Conservation (phyloP, 2,888 invertebrate species). For the Plemyria rubiginata region DNA sequence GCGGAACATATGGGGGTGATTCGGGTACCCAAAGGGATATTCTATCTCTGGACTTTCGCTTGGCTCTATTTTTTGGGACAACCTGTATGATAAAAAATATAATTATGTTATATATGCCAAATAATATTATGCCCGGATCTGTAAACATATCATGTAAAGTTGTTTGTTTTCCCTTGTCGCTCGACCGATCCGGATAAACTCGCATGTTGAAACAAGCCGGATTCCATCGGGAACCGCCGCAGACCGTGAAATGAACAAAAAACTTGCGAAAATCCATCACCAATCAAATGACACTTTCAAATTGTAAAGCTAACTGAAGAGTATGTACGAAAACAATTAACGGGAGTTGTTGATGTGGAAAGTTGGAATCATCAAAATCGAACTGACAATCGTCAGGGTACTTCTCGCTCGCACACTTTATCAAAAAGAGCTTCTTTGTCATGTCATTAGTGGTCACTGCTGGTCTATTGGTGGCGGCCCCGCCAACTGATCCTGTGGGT, state of each 20-base stretch:
- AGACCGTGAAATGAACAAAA: constrained; percentile 81
- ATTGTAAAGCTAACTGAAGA: constrained; percentile 81
- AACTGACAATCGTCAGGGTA: no score
- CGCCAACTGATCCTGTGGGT: no score
- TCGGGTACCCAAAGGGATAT: no score
- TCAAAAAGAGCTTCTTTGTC: no score
- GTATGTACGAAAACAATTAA: constrained; percentile 79
- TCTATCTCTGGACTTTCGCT: no score
- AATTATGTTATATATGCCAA: background rate
- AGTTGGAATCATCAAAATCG: constrained; percentile 73
- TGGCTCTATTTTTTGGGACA: no score
- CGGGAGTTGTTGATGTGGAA: constrained; percentile 67
- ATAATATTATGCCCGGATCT: background rate
- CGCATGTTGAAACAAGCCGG: constrained; percentile 64
- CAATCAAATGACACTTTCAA: constrained; percentile 82
- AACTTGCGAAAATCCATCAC: constrained; percentile 79
- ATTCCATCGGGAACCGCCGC: constrained; percentile 66
- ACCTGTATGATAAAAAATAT: no score
- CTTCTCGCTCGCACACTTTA: no score
- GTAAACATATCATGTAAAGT: constrained; percentile 4
- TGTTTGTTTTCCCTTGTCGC: constrained; percentile 11
- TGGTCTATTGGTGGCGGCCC: no score
- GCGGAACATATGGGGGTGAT: no score
- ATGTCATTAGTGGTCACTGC: no score
- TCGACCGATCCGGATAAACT: constrained; percentile 17